These are phyloP conservation scores for Phyllostomus discolor DNA, from an alignment of 2,113 vertebrate genomes.

Conservation along the genomic window DNA sequence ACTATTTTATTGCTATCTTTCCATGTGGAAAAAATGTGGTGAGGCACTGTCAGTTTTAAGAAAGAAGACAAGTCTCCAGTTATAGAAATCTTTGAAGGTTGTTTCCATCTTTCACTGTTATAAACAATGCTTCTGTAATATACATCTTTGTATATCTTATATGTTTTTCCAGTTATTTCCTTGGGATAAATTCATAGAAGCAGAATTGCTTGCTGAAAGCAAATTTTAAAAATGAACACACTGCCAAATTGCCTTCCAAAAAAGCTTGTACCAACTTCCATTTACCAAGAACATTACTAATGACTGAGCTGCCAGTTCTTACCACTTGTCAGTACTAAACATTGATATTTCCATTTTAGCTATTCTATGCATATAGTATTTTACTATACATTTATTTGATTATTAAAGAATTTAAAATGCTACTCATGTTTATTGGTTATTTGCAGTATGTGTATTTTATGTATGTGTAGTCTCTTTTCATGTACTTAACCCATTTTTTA, in stretches of 20 bases:
- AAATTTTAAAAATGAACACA: constrained; percentile 15
- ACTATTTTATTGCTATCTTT: not conserved
- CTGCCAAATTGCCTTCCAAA: not conserved
- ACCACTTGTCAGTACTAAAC: not conserved
- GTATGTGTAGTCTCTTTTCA: not conserved
- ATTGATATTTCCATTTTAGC: not conserved
- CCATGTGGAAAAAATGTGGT: not conserved
- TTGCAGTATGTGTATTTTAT: not conserved
- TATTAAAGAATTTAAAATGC: not conserved
- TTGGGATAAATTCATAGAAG: not conserved
- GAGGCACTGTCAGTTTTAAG: not conserved
- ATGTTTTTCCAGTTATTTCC: not conserved
- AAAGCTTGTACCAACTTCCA: not conserved
- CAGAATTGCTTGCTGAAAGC: not conserved
- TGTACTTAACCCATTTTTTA: not conserved
- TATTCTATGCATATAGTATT: not conserved
- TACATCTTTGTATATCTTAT: not conserved
- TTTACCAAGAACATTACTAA: not conserved
- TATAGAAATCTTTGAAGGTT: not conserved
- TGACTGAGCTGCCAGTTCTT: not conserved
- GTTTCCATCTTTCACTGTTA: not conserved
- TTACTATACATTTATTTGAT: not conserved
- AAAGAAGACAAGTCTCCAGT: not conserved
- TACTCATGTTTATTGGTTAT: not conserved
- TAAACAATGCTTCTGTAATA: not conserved